A percentile compares a stretch with the other conserved stretches of the same genome.
These are phyloP conservation scores for Dione vanillae DNA, from an alignment of 2,888 invertebrate species.

Conservation along the genomic window DNA sequence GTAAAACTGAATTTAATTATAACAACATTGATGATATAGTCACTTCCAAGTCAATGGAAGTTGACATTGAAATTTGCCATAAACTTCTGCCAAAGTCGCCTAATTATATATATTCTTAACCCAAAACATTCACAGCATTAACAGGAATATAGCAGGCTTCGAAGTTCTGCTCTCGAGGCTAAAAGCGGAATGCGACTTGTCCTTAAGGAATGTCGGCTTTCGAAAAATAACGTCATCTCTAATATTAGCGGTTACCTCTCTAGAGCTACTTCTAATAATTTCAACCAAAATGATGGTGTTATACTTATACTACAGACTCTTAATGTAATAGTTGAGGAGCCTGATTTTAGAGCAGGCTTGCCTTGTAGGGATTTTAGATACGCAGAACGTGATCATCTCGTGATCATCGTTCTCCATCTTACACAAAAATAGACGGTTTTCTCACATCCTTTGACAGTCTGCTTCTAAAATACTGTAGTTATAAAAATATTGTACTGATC, in stretches of 20 bases:
- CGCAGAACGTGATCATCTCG: slow-evolving; percentile 34
- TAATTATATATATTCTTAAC: neutral
- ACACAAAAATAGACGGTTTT: slow-evolving; percentile 31
- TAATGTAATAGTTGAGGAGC: slow-evolving; percentile 36
- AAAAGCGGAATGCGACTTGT: slow-evolving; percentile 44
- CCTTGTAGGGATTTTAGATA: slow-evolving; percentile 33
- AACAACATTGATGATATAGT: neutral
- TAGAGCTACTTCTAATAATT: no score
- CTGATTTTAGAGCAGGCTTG: slow-evolving; percentile 44
- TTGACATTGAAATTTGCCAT: neutral
- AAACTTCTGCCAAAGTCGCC: neutral
- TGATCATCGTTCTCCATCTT: slow-evolving; percentile 41
- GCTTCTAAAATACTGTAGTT: no score
- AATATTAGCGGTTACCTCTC: slow-evolving; percentile 36
- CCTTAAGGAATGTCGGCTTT: slow-evolving; percentile 49
- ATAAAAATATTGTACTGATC: slow-evolving; percentile 44
- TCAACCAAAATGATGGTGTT: no score
- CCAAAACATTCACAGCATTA: slow-evolving; percentile 50
- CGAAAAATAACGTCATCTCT: slow-evolving; percentile 39
- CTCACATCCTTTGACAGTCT: slow-evolving; percentile 29
- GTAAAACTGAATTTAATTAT: no score
- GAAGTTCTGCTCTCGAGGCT: slow-evolving; percentile 39
- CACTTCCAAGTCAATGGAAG: neutral
- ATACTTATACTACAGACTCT: slow-evolving; percentile 40
- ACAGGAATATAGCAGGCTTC: slow-evolving; percentile 43